Evolutionary conservation across 2,888 invertebrate species (phyloP).

Genomic region (Hedya salicella): DNA sequence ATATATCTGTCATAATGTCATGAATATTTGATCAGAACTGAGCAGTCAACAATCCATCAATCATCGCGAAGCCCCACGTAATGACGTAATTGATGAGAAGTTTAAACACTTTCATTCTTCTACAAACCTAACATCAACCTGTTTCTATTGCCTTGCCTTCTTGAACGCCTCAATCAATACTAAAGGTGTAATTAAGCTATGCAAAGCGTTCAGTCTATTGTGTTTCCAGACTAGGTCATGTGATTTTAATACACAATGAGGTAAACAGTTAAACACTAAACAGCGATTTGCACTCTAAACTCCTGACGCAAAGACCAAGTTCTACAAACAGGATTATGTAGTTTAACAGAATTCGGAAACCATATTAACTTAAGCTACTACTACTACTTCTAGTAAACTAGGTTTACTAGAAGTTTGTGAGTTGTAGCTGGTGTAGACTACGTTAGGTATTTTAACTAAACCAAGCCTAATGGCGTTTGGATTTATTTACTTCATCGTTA

Average conservation of each 20-base stretch:
- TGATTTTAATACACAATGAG: conserved; percentile 22
- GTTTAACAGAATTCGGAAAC: conserved; percentile 23
- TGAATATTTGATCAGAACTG: background rate
- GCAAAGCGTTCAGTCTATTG: conserved; percentile 19
- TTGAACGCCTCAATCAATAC: conserved; percentile 35
- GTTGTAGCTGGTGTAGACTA: too few species aligned
- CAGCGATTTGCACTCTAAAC: conserved; percentile 6
- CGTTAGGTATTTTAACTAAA: too few species aligned
- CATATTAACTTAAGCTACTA: background rate
- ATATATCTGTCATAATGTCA: conserved; percentile 2
- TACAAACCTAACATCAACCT: background rate
- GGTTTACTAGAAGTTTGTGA: too few species aligned
- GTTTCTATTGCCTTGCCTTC: conserved; percentile 22
- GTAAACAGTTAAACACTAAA: too few species aligned
- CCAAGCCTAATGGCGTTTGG: too few species aligned
- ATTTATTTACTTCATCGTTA: too few species aligned
- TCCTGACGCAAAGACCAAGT: conserved; percentile 4
- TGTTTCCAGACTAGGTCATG: conserved; percentile 36
- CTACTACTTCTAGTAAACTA: too few species aligned
- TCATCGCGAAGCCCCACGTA: conserved; percentile 20
- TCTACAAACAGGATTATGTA: conserved; percentile 24
- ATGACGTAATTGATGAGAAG: conserved; percentile 25
- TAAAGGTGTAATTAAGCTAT: conserved; percentile 36
- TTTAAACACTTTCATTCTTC: conserved; percentile 36
- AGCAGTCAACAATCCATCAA: conserved; percentile 26